These are phyloP conservation scores for Ianthella basta DNA, from an alignment of 37 sponge, comb jelly and placozoan genomes.

Conservation along the genomic window DNA sequence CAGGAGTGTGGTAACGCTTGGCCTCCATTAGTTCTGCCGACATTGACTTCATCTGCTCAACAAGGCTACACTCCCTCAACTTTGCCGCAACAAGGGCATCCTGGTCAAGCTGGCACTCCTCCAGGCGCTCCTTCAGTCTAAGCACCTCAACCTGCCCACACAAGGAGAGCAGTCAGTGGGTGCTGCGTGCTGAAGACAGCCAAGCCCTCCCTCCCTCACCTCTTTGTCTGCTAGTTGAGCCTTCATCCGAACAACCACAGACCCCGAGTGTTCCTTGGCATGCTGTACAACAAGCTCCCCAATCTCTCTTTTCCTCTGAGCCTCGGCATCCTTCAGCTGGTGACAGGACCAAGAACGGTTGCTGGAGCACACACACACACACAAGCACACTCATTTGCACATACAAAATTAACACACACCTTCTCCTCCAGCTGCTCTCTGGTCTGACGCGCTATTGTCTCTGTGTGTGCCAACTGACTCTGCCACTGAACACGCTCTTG, in stretches of 20 bases:
- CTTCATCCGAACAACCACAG: conserved; percentile 33
- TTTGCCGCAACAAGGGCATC: conserved; percentile 21
- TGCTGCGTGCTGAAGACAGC: no score
- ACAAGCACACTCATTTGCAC: no score
- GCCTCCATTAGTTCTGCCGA: conserved; percentile 59
- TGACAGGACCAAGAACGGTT: background rate
- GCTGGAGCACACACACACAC: background rate
- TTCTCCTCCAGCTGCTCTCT: conserved; percentile 42
- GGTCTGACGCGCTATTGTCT: conserved; percentile 12
- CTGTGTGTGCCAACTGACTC: conserved; percentile 56
- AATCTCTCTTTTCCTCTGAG: conserved; percentile 17
- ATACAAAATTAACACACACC: conserved; percentile 44
- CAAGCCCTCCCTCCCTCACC: conserved; percentile 26
- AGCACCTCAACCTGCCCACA: conserved; percentile 9
- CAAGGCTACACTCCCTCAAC: conserved; percentile 39
- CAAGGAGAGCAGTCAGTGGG: background rate
- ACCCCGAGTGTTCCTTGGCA: conserved; percentile 47
- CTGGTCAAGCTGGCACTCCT: conserved; percentile 16
- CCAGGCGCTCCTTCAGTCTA: conserved; percentile 49
- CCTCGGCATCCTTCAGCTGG: conserved; percentile 29
- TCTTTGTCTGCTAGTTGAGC: conserved; percentile 53
- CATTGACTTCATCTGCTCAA: conserved; percentile 42
- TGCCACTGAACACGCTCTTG: conserved; percentile 56
- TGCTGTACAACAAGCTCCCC: conserved; percentile 47
- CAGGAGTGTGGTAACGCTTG: conserved; percentile 70